phyloP scores from a whole-genome alignment of 2,797 vertebrate species.

The Chrosomus eos region DNA sequence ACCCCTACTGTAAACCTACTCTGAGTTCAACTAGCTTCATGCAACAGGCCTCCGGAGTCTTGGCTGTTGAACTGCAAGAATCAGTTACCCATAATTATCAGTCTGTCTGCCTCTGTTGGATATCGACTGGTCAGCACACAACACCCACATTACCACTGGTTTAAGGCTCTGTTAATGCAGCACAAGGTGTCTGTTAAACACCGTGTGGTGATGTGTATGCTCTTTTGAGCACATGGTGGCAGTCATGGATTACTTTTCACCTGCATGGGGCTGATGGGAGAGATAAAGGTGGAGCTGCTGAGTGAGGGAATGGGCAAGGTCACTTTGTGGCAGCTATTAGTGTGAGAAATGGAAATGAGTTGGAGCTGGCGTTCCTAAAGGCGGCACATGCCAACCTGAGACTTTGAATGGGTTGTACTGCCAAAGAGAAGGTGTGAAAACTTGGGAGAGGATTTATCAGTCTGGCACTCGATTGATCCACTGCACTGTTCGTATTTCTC shows the following conservation, averaged over 20 bases:
- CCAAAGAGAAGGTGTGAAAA: slow-evolving; percentile 34
- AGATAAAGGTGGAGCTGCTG: slow-evolving; percentile 14
- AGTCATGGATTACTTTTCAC: slow-evolving; percentile 33
- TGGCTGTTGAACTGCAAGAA: neutral
- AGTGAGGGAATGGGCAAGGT: neutral
- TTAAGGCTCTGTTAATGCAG: neutral
- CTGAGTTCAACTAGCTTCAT: too few species aligned
- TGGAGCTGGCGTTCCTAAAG: slow-evolving; percentile 18
- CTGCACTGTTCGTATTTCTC: slow-evolving; percentile 19
- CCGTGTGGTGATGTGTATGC: neutral
- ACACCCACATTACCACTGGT: neutral
- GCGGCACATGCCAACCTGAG: slow-evolving; percentile 19
- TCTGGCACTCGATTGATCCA: slow-evolving; percentile 27
- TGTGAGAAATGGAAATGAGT: slow-evolving; percentile 34
- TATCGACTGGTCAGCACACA: neutral
- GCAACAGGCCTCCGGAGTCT: neutral
- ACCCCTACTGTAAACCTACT: too few species aligned
- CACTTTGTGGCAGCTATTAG: slow-evolving; percentile 22
- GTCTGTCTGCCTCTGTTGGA: neutral
- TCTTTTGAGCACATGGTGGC: slow-evolving; percentile 13
- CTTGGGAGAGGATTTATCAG: slow-evolving; percentile 36
- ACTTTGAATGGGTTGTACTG: slow-evolving; percentile 24
- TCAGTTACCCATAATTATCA: neutral
- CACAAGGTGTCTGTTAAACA: neutral
- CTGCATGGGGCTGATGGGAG: slow-evolving; percentile 16